phyloP scores from a whole-genome alignment of 1,140 invertebrate species.

The Ylistrum balloti region DNA sequence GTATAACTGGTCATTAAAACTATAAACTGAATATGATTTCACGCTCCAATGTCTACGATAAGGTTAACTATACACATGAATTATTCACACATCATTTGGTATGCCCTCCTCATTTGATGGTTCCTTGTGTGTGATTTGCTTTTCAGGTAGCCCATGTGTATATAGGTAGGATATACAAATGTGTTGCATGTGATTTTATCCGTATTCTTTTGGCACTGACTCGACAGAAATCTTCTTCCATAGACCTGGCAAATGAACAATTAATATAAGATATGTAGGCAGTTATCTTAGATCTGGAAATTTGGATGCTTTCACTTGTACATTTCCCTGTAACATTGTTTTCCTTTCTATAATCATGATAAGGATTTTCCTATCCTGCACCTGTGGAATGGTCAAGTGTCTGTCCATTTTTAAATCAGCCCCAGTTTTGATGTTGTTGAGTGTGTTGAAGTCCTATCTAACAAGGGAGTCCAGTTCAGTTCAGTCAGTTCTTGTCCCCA shows the following conservation, averaged over 20 bases:
- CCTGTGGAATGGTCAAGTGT: not conserved
- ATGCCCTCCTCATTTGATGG: not conserved
- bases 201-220: not conserved
- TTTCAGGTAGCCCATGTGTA: too few species aligned
- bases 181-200: not conserved
- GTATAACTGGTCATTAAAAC: not conserved
- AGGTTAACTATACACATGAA: not conserved
- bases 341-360: not conserved
- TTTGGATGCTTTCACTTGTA: too few species aligned
- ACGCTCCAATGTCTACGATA: not conserved
- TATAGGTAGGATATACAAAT: not conserved
- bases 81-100: conserved; percentile 7
- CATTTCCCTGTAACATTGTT: too few species aligned
- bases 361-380: not conserved
- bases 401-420: not conserved
- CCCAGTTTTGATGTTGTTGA: not conserved
- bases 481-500: not conserved
- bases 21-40: conserved; percentile 7
- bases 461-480: not conserved
- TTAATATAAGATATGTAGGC: not conserved
- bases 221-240: not conserved
- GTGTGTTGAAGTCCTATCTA: not conserved
- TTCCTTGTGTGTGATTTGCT: not conserved
- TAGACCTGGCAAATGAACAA: too few species aligned
- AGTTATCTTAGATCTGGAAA: too few species aligned